These are phyloP conservation scores for Phaonia tiefii DNA, from an alignment of 2,888 invertebrate genomes.

Conservation along the genomic window DNA sequence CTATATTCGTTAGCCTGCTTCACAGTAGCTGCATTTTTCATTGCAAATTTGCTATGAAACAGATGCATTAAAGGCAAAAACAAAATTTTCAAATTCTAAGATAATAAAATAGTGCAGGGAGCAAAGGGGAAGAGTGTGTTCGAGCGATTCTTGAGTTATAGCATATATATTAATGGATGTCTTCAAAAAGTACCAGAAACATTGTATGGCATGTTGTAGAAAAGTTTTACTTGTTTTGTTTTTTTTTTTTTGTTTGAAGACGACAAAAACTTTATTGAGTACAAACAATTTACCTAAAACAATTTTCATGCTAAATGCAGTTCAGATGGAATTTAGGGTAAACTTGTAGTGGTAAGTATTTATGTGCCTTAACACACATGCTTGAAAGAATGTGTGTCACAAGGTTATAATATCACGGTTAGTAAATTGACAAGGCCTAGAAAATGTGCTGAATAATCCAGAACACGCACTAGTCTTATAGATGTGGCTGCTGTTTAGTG, in stretches of 20 bases:
- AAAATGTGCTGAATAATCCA: no score
- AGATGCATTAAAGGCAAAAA: constrained; percentile 20
- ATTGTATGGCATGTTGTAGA: no score
- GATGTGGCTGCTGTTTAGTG: no score
- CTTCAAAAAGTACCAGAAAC: background rate
- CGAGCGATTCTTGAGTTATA: background rate
- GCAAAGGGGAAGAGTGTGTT: background rate
- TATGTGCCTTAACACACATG: no score
- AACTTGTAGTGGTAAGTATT: background rate
- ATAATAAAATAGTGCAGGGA: background rate
- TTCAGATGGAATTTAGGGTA: constrained; percentile 6
- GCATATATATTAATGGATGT: background rate
- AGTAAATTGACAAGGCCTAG: no score
- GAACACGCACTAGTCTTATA: no score
- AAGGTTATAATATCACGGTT: no score
- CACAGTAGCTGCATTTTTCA: background rate
- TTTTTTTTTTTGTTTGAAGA: background rate
- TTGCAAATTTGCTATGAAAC: background rate
- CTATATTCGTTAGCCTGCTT: background rate
- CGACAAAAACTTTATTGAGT: constrained; percentile 21
- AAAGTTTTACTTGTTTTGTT: no score
- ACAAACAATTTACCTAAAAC: constrained; percentile 40
- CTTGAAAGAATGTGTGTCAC: no score
- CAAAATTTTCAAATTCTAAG: background rate
- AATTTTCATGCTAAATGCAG: constrained; percentile 35